These are phyloP conservation scores for Zaprionus lineosus DNA, from an alignment of 2,888 invertebrate genomes.

Conservation along the genomic window DNA sequence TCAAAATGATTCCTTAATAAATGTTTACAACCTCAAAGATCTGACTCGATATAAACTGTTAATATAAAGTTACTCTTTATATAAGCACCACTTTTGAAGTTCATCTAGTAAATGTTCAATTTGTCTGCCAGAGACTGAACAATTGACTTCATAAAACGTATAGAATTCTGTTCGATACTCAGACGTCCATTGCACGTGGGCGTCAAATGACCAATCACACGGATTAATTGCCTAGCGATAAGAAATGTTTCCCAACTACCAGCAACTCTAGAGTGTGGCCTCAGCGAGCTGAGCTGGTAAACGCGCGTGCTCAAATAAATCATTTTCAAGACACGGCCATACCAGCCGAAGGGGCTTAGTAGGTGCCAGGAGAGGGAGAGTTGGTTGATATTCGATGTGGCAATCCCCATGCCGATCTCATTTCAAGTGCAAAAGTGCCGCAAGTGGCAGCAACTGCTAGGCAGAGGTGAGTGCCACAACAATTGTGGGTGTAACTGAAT, in stretches of 20 bases:
- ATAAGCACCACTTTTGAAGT: no score
- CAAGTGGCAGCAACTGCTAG: slow-evolving; percentile 57
- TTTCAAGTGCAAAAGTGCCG: slow-evolving; percentile 80
- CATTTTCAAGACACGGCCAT: slow-evolving; percentile 69
- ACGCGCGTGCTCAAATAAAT: slow-evolving; percentile 82
- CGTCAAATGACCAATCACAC: slow-evolving; percentile 69
- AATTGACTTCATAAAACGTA: not conserved
- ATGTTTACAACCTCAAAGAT: no score
- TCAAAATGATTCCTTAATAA: not conserved
- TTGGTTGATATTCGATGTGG: slow-evolving; percentile 20
- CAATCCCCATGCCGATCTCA: slow-evolving; percentile 71
- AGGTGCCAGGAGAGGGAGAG: not conserved
- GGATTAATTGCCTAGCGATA: slow-evolving; percentile 68
- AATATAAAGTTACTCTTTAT: no score
- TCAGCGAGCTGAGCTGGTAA: slow-evolving; percentile 38
- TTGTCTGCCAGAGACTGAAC: not conserved
- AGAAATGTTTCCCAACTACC: slow-evolving; percentile 30
- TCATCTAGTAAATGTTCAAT: no score
- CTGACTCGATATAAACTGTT: no score
- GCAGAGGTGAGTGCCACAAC: slow-evolving; percentile 55
- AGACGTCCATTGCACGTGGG: slow-evolving; percentile 43
- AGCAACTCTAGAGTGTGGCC: slow-evolving; percentile 43
- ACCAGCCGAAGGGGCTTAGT: slow-evolving; percentile 36
- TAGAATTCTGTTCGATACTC: slow-evolving; percentile 3
- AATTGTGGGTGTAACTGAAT: slow-evolving; percentile 82